Conservation (phyloP, 2,113 vertebrate genomes). For the Alaudala cheleensis region DNA sequence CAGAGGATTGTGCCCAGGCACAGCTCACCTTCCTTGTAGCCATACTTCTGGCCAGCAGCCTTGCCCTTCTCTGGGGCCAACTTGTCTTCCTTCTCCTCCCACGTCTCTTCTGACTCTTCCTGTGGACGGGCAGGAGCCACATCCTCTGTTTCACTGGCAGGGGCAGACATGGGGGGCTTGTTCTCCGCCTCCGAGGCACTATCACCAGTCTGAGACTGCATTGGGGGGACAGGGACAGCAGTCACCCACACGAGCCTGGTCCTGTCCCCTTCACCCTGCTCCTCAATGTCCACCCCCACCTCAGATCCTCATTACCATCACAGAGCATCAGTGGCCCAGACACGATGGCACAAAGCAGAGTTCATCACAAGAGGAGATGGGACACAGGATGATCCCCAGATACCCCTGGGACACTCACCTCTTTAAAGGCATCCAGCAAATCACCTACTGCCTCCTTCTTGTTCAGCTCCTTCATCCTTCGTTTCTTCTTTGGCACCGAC, state of each 20-base stretch:
- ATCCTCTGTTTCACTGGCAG: slow-evolving; percentile 63
- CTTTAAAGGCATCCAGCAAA: slow-evolving; percentile 95
- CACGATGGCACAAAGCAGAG: slow-evolving; percentile 24
- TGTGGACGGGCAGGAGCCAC: slow-evolving; percentile 53
- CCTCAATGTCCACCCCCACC: accelerated
- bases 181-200: slow-evolving; percentile 71
- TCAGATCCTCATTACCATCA: slow-evolving; percentile 64
- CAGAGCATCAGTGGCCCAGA: slow-evolving; percentile 57
- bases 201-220: slow-evolving; percentile 63
- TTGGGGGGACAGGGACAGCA: background rate
- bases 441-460: slow-evolving; percentile 94
- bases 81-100: slow-evolving; percentile 97
- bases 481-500: slow-evolving; percentile 96
- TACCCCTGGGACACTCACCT: slow-evolving; percentile 74
- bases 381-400: background rate
- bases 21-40: slow-evolving; percentile 91
- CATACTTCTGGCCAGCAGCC: slow-evolving; percentile 88
- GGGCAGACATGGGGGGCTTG: slow-evolving; percentile 38
- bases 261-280: background rate
- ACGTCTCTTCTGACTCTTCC: slow-evolving; percentile 88
- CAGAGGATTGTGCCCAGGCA: background rate
- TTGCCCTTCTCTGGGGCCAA: slow-evolving; percentile 89
- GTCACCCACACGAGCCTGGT: accelerated
- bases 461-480: slow-evolving; percentile 94
- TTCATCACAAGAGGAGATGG: background rate